Evolutionary conservation across 2,113 vertebrate genomes (phyloP), one percentile per base, ranked within the genome.

Genomic region (Polyodon spathula): DNA sequence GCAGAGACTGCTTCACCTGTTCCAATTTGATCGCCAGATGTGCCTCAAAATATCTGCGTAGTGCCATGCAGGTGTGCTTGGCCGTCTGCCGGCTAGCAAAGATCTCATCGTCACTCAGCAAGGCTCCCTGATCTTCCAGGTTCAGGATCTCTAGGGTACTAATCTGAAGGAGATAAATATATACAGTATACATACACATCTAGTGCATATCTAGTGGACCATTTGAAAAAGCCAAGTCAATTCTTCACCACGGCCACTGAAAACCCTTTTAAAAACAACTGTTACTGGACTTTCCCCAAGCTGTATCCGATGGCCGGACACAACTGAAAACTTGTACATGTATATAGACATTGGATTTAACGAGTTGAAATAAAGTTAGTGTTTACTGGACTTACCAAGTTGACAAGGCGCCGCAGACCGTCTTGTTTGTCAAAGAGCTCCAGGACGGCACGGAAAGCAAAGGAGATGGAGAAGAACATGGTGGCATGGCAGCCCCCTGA

Each of bases 381-480:
- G 8, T n/a, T n/a, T 14, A 50, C 37, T 60, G 12, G 71, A 80
- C 79, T 81, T 74, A 91, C 96, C 91, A 99, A 80, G 72, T 99
- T 99, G 69, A 99, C 95, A 46, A 99, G 89, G 8, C 96, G 90
- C 0, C 96, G 83, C 64, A 99, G 90, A 50, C 96, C 96, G 43
- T 98, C 96, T n/a, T 95, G 96, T 68, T 81, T 88, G 80, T 99
- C 96, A 37, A 99, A 99, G 55, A 99, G 92, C 68, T 98, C 94
- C 67, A 99, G 84, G 37, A 99, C 92, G 2, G 93, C 95, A 15
- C 96, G 93, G 73, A 98, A 99, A 43, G 94, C 93, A 77, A 99
- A 99, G 71, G 93, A 97, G 77, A 99, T 99, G 64, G 95, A 98
- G 81, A 99, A 99, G 82, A 99, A 99, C 96, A 99, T 98, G 70